Evolutionary conservation across 2,113 vertebrate species (phyloP).

Genomic region (Callaeas wilsoni): DNA sequence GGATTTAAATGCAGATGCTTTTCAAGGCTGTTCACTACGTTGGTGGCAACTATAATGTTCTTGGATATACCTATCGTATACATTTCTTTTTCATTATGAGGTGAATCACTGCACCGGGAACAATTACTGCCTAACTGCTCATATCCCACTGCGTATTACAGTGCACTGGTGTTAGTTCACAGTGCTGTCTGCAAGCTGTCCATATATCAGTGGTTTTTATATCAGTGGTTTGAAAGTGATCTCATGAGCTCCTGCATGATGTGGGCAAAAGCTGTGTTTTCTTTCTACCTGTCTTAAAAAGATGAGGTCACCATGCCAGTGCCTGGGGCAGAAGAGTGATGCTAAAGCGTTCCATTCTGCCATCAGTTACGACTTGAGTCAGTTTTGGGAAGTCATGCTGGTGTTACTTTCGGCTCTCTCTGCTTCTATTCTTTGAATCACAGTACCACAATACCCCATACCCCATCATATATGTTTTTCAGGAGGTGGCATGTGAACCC

Average conservation of each 20-base stretch:
- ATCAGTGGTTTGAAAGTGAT: background rate
- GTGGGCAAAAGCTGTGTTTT: background rate
- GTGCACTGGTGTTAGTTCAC: background rate
- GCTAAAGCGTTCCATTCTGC: background rate
- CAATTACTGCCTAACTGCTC: background rate
- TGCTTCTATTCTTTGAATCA: background rate
- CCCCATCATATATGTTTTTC: background rate
- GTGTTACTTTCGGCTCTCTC: background rate
- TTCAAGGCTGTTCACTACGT: background rate
- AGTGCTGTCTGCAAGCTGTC: background rate
- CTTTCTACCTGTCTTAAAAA: background rate
- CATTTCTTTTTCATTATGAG: background rate
- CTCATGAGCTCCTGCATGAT: background rate
- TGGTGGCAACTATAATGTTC: background rate
- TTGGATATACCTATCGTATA: background rate
- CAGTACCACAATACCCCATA: no score
- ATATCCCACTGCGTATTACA: background rate
- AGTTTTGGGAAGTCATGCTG: background rate
- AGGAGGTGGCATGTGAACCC: background rate
- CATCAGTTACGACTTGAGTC: background rate
- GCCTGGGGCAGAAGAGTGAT: background rate
- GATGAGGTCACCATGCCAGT: background rate
- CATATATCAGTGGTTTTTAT: background rate
- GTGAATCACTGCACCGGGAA: background rate
- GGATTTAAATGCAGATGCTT: conserved; percentile 1